A percentile compares a stretch with the other conserved stretches of the same genome.
Evolutionary conservation across 2,797 vertebrate species (phyloP).

Genomic region (Galagoides demidoff): DNA sequence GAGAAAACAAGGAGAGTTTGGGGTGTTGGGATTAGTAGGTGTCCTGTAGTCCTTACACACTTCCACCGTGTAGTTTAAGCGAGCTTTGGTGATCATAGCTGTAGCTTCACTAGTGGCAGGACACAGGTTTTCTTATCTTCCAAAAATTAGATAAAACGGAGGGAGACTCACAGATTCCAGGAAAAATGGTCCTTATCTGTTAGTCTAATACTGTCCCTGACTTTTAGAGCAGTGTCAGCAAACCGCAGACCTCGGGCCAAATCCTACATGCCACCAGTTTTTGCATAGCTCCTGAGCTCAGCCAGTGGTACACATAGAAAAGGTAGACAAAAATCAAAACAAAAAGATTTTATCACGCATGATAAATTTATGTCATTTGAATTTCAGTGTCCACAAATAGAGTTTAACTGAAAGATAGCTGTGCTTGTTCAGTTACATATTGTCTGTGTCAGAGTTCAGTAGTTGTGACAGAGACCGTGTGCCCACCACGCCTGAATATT

Average conservation of each 20-base stretch:
- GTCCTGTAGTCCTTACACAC: not conserved
- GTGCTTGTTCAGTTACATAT: not conserved
- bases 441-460: not conserved
- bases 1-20: not conserved
- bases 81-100: not conserved
- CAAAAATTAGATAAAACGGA: slow-evolving; percentile 14
- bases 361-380: not conserved
- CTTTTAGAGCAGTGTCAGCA: not conserved
- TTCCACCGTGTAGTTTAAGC: not conserved
- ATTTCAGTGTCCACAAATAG: not conserved
- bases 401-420: not conserved
- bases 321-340: not conserved
- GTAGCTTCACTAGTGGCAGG: not conserved
- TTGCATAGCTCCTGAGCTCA: not conserved
- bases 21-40: not conserved
- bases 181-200: not conserved
- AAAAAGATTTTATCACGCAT: not conserved
- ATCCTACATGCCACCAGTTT: not conserved
- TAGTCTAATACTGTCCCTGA: not conserved
- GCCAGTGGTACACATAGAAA: not conserved
- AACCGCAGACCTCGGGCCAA: not conserved
- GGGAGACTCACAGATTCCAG: not conserved
- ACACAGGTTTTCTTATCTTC: not conserved
- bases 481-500: not conserved
- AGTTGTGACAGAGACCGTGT: not conserved